Conservation (phyloP, 2,797 vertebrate genomes). For the Coregonus ussuriensis region DNA sequence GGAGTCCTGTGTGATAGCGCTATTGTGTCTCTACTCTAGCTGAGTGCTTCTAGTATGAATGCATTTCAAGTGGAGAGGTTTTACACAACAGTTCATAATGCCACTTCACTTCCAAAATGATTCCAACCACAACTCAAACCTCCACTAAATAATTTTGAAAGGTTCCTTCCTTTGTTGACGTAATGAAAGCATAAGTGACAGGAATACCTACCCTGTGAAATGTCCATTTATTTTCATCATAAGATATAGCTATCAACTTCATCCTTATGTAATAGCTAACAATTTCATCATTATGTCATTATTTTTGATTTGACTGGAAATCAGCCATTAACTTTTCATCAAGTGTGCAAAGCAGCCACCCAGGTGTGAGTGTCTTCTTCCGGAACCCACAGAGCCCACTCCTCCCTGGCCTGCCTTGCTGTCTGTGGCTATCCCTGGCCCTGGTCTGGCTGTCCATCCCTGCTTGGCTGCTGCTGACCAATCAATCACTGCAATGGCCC, state of each 20-base stretch:
- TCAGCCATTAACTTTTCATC: background rate
- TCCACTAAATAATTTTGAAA: background rate
- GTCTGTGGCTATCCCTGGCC: slow-evolving; percentile 4
- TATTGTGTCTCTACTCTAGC: background rate
- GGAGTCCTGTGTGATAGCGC: background rate
- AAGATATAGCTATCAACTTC: background rate
- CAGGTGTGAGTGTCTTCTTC: slow-evolving; percentile 29
- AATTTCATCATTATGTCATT: background rate
- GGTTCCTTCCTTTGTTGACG: background rate
- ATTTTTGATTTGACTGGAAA: background rate
- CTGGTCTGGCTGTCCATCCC: slow-evolving; percentile 6
- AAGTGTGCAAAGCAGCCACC: slow-evolving; percentile 5
- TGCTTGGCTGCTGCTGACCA: slow-evolving; percentile 26
- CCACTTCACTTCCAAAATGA: background rate
- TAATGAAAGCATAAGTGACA: background rate
- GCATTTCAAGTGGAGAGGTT: background rate
- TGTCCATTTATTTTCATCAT: background rate
- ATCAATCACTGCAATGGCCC: slow-evolving; percentile 49
- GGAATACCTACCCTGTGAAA: background rate
- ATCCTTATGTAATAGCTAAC: background rate
- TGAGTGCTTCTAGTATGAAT: background rate
- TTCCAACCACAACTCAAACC: background rate
- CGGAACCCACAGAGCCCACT: background rate
- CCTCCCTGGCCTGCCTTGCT: slow-evolving; percentile 1
- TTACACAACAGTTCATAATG: background rate